Evolutionary conservation across 2,797 vertebrate species (phyloP), one percentile per base, ranked within the genome.

Genomic region (Epinephelus coioides): DNA sequence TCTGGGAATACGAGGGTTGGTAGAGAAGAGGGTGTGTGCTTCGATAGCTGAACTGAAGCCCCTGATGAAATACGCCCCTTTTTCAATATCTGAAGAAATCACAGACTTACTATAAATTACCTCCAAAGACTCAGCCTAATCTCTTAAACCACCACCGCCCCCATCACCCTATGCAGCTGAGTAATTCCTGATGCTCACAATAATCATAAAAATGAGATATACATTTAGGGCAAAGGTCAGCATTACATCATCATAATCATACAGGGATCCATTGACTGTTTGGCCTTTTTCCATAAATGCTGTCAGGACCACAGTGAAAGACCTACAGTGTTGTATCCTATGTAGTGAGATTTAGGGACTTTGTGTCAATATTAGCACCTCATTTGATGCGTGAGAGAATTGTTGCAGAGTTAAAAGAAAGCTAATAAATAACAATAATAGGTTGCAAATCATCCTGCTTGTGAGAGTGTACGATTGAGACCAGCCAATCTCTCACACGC

Each of bases 171-270:
- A 77, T 69, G 43, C 43, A 56, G 53, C 60, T 54, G 55, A 70
- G 54, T 73, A 59, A 81, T 81, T 85, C 59, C 43, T 54, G 53
- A 78, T 23, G 57, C 73, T 82, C 64, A 67, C 51, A 19, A 70
- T 90, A 72, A 92, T 88, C 75, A 87, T 86, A 86, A 89, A 92
- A 89, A 76, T 82, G 74, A 89, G 69, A 83, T 62, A 71, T 76
- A 65, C 64, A 76, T 46, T 13, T 13, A 76, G 80, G 79, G 21
- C 68, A 91, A 79, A 86, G 83, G 87, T 92, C 76, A 83, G 17
- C 2, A 49, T 89, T 79, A 89, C 78, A 79, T 90, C 86, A 90
- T 68, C 63, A 9, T 27, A 75, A 73, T 74, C 59, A 55, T 82
- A 62, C 66, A 79, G 56, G 65, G 82, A 82, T 77, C 82, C 66